phyloP scores from a whole-genome alignment of 2,797 vertebrate genomes.

The Tympanoctomys barrerae region DNA sequence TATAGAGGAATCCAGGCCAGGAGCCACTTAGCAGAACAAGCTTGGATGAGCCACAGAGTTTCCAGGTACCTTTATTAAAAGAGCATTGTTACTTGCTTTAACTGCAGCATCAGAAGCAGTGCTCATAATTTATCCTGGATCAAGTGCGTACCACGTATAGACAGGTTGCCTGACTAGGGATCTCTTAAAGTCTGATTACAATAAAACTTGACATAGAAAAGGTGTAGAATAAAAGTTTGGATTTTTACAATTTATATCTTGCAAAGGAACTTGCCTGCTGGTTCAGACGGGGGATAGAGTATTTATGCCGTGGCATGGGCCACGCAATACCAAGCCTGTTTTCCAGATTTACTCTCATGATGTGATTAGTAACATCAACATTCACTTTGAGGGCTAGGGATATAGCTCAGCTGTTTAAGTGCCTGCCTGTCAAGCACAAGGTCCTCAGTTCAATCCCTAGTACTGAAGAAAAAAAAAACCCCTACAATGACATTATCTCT shows the following conservation, averaged over 20 bases:
- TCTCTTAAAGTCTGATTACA: not conserved
- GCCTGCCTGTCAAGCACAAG: too few relatives aligned
- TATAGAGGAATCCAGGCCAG: not conserved
- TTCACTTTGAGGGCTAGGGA: not conserved
- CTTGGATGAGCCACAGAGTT: not conserved
- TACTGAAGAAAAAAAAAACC: too few relatives aligned
- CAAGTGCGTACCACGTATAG: not conserved
- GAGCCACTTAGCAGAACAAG: not conserved
- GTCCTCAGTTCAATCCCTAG: too few relatives aligned
- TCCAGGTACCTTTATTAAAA: constrained; percentile 5
- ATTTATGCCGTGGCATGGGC: not conserved
- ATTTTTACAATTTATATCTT: not conserved
- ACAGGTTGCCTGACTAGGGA: not conserved
- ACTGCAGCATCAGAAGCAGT: not conserved
- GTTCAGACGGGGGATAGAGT: not conserved
- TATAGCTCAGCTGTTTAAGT: too few relatives aligned
- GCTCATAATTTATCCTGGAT: not conserved
- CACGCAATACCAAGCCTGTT: not conserved
- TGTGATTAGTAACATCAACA: not conserved
- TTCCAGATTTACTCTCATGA: not conserved
- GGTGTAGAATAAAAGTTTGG: not conserved
- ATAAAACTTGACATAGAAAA: not conserved
- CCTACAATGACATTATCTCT: too few relatives aligned
- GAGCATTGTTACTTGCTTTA: not conserved
- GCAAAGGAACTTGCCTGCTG: not conserved